Evolutionary conservation across 2,888 invertebrate genomes (phyloP), one percentile per base, ranked within the genome.

Genomic region (Cataglyphis rosenhaueri): DNA sequence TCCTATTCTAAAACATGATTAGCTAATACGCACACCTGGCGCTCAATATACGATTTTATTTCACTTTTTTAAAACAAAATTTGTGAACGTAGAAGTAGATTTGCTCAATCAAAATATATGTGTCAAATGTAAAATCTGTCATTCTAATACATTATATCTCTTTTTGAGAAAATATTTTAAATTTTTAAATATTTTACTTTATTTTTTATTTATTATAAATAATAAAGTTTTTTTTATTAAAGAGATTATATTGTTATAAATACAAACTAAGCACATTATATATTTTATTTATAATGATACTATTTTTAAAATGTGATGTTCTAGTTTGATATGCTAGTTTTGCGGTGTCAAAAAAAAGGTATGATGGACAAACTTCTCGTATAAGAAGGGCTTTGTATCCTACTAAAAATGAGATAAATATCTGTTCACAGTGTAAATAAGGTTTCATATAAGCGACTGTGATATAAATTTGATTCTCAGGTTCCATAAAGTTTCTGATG

Each of bases 381-480:
- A 59, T 21, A 78, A 70, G 66, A 78, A 78, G 21, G 8, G 29
- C 21, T 0, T 9, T 70, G 38, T 65, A 15, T 78, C 18, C 57
- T 9, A 78, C 15, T 0, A 8, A 57, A 21, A n/a, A 15, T 18
- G 41, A 57, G 41, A 68, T 55, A 76, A 76, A 68, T 66, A 76
- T 55, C 15, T 29, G 25, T 66, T 38, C 15, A 65, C 29, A 38
- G 44, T 29, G 29, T 41, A n/a, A 25, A 32, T 10, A 10, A 5
- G 21, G 9, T 38, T 76, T 57, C n/a, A 15, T 68, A 57, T 15
- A 44, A 21, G 41, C n/a, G 66, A 29, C 29, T 76, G 21, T 76
- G 3, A n/a, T 65, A 78, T 55, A 76, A 52, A 41, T 78, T 57
- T 78, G 68, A 78, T 32, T 78, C 29, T 68, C n/a, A 6, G 55